These are phyloP conservation scores for Lerema accius DNA, from an alignment of 1,140 invertebrate genomes.

Conservation along the genomic window DNA sequence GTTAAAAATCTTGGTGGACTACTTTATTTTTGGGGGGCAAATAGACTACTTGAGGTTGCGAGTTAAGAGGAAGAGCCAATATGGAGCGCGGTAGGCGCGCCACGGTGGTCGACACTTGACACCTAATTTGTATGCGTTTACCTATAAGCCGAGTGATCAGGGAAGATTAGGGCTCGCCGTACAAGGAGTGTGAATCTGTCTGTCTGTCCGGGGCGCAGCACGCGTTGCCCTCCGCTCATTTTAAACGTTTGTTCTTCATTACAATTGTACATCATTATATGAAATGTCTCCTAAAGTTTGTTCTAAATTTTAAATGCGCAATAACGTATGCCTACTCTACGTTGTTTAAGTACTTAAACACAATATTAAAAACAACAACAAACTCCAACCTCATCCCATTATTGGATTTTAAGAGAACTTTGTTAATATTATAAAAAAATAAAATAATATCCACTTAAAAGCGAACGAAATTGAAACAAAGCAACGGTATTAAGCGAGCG, in stretches of 20 bases:
- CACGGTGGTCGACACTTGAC: constrained; percentile 56
- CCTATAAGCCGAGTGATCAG: constrained; percentile 29
- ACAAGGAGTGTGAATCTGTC: constrained; percentile 33
- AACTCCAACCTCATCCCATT: too few species aligned
- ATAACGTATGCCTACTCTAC: too few species aligned
- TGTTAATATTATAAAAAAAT: constrained; percentile 14
- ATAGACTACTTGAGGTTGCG: constrained; percentile 66
- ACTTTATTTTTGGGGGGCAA: constrained; percentile 77
- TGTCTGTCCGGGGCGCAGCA: background rate
- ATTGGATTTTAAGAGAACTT: constrained; percentile 19
- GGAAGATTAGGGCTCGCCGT: constrained; percentile 35
- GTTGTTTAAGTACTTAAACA: too few species aligned
- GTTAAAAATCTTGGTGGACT: constrained; percentile 76
- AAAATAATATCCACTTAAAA: constrained; percentile 50
- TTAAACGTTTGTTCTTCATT: constrained; percentile 1
- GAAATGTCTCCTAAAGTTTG: too few species aligned
- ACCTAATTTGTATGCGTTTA: constrained; percentile 47
- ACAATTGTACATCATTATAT: background rate
- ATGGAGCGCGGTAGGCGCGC: constrained; percentile 44
- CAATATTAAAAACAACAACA: too few species aligned
- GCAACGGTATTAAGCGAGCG: constrained; percentile 54
- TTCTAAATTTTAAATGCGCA: too few species aligned
- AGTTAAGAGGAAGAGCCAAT: constrained; percentile 62
- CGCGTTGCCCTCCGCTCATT: background rate
- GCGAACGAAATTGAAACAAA: constrained; percentile 59